Evolutionary conservation across 2,797 vertebrate genomes (phyloP).

Genomic region (Hylomyscus alleni): DNA sequence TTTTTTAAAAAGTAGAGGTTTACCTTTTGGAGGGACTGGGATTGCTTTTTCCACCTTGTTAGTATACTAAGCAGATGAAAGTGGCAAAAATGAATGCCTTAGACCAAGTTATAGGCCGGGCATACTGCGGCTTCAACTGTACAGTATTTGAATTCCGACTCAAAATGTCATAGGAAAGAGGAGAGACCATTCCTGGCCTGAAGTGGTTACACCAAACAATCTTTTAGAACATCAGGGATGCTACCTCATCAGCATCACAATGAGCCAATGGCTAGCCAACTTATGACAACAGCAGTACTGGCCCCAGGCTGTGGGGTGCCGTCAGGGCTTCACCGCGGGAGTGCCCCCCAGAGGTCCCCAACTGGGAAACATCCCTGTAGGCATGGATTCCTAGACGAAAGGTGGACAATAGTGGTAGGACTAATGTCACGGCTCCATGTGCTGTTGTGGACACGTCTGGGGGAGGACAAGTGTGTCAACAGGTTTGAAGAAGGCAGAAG

Average conservation of each 20-base stretch:
- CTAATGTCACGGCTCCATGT: background rate
- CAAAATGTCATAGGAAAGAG: conserved; percentile 49
- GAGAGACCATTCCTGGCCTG: conserved; percentile 37
- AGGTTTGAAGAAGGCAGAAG: background rate
- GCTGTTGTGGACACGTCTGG: background rate
- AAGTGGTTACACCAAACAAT: conserved; percentile 38
- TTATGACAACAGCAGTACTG: conserved; percentile 15
- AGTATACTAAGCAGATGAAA: conserved; percentile 66
- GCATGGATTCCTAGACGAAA: background rate
- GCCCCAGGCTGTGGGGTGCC: background rate
- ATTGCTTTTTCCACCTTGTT: conserved; percentile 69
- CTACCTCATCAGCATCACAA: conserved; percentile 67
- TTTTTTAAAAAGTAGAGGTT: conserved; percentile 40
- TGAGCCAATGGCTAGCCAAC: conserved; percentile 55
- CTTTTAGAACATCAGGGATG: conserved; percentile 66
- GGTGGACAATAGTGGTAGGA: background rate
- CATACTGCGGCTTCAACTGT: conserved; percentile 41
- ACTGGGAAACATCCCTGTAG: background rate
- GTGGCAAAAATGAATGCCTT: conserved; percentile 62
- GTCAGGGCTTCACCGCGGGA: too few species aligned
- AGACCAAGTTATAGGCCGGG: conserved; percentile 63
- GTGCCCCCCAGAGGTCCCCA: background rate
- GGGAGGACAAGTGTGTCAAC: background rate
- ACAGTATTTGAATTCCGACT: conserved; percentile 70
- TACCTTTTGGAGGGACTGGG: conserved; percentile 72